These are phyloP conservation scores for Campoplex capitator DNA, from an alignment of 2,888 invertebrate genomes.

Conservation along the genomic window DNA sequence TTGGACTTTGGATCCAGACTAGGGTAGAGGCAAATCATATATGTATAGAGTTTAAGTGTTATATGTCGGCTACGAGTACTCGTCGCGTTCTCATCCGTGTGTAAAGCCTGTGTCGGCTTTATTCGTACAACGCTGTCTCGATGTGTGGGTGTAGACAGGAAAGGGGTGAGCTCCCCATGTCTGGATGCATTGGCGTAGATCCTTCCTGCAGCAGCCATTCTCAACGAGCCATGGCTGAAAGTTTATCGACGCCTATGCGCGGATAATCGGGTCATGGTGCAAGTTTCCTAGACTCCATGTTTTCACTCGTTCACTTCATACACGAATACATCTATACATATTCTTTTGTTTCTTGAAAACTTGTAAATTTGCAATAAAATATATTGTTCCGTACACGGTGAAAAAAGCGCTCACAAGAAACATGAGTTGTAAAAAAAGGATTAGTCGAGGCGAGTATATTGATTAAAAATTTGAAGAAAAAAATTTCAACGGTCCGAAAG, in stretches of 20 bases:
- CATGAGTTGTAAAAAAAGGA: neutral
- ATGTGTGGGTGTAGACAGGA: slow-evolving; percentile 82
- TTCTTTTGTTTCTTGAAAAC: neutral
- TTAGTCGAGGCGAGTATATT: neutral
- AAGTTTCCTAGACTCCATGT: slow-evolving; percentile 47
- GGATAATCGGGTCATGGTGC: slow-evolving; percentile 70
- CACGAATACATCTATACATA: neutral
- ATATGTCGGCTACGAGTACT: slow-evolving; percentile 70
- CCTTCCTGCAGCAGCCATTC: slow-evolving; percentile 47
- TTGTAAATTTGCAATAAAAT: neutral
- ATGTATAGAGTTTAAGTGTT: neutral
- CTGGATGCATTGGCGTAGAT: slow-evolving; percentile 81
- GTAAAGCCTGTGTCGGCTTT: slow-evolving; percentile 71
- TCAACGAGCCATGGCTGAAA: slow-evolving; percentile 37
- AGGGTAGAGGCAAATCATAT: slow-evolving; percentile 70
- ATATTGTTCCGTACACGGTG: neutral
- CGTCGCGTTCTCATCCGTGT: slow-evolving; percentile 73
- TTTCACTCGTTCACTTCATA: slow-evolving; percentile 29
- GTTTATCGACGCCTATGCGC: slow-evolving; percentile 45
- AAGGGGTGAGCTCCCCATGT: slow-evolving; percentile 80
- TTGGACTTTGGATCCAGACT: slow-evolving; percentile 62
- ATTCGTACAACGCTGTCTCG: slow-evolving; percentile 70
- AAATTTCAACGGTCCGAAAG: neutral
- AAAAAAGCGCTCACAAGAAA: neutral
- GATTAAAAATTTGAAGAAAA: neutral